phyloP scores from a whole-genome alignment of 2,888 invertebrate species.

The Phortica okadai region DNA sequence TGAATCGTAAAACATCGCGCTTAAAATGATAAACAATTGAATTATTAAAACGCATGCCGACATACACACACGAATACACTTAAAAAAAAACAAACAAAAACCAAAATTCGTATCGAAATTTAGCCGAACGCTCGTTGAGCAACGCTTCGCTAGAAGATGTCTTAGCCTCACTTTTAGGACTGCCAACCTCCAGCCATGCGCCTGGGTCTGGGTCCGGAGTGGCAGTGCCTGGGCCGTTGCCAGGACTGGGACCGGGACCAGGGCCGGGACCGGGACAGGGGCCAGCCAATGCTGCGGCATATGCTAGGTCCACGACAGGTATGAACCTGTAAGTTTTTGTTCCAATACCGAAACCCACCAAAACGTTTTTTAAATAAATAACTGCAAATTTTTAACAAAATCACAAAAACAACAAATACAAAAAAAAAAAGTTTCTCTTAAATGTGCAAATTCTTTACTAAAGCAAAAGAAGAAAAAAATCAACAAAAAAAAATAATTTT shows the following conservation, averaged over 20 bases:
- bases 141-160: constrained; percentile 95
- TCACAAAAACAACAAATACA: constrained; percentile 45
- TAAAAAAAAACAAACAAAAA: constrained; percentile 35
- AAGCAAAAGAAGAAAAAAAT: constrained; percentile 41
- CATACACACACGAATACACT: constrained; percentile 17
- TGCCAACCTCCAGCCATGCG: constrained; percentile 79
- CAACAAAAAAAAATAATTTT: constrained; percentile 37
- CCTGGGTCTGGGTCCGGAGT: neutral
- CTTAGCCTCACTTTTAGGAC: constrained; percentile 92
- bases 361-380: constrained; percentile 33
- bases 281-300: constrained; percentile 61
- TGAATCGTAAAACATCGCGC: constrained; percentile 33
- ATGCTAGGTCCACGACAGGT: constrained; percentile 83
- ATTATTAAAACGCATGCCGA: neutral
- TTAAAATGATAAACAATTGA: constrained; percentile 17
- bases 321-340: constrained; percentile 86
- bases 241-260: neutral
- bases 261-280: neutral
- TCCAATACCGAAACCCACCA: constrained; percentile 69
- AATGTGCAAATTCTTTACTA: constrained; percentile 23
- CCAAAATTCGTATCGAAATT: constrained; percentile 42
- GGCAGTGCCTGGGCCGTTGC: neutral
- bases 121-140: constrained; percentile 82
- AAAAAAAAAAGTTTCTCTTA: constrained; percentile 26
- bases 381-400: constrained; percentile 40